Evolutionary conservation across 2,888 invertebrate species (phyloP).

Genomic region (Alloplasta piceator): DNA sequence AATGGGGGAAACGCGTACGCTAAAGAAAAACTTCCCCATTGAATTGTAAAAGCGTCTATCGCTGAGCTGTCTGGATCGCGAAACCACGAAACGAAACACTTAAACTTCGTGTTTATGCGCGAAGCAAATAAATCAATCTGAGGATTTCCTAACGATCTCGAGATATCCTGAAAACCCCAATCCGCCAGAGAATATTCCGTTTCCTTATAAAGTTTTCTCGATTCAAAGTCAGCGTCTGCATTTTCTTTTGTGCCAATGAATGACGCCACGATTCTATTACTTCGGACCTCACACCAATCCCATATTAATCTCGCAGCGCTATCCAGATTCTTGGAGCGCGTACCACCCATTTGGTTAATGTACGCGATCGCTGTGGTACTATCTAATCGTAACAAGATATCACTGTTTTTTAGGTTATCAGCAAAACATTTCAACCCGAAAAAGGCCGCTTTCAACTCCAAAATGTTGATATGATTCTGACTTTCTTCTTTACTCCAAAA

Average conservation of each 20-base stretch:
- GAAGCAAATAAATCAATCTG: constrained; percentile 71
- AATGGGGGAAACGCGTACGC: constrained; percentile 61
- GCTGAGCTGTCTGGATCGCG: constrained; percentile 63
- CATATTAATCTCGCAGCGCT: constrained; percentile 9
- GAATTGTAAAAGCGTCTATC: constrained; percentile 69
- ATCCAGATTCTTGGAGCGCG: constrained; percentile 43
- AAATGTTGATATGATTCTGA: constrained; percentile 49
- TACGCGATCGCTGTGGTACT: too few species aligned
- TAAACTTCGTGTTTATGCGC: constrained; percentile 68
- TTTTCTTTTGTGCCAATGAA: constrained; percentile 48
- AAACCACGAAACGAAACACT: constrained; percentile 68
- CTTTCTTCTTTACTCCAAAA: constrained; percentile 46
- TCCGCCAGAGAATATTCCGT: constrained; percentile 35
- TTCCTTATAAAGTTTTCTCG: constrained; percentile 32
- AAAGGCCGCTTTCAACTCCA: constrained; percentile 52
- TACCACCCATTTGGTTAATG: constrained; percentile 56
- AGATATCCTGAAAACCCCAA: constrained; percentile 5
- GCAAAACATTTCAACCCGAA: constrained; percentile 56
- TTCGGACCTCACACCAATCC: constrained; percentile 51
- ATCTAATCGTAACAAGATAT: constrained; percentile 47
- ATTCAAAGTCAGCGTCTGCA: constrained; percentile 52
- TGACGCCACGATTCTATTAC: constrained; percentile 45
- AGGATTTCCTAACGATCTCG: constrained; percentile 14
- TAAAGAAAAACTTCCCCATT: constrained; percentile 38
- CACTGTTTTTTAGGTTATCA: constrained; percentile 24